Base-by-base conservation (phyloP, 30 jellyfish, hydroid and myxozoan species). In the Haliclystus octoradiatus region DNA sequence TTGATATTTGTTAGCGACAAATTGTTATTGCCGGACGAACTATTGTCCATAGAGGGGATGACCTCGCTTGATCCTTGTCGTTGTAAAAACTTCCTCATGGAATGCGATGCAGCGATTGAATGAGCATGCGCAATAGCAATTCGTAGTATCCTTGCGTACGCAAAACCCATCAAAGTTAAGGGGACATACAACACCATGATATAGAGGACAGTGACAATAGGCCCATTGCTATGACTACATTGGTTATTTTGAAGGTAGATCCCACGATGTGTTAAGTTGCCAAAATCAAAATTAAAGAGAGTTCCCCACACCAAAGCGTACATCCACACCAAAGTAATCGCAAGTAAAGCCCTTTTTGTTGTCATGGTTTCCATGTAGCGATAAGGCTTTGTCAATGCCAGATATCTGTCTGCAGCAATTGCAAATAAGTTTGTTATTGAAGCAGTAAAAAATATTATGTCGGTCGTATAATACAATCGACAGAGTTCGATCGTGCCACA, bases 381-480 rank as follows among this genome's bases (percentile, higher is more conserved):
- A 46, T 80, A 88, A 1, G 97, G 97, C n/a, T 51, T 63, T 1
- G 82, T 30, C 28, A 80, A 63, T 0, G 95, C 93, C 34, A 88
- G 23, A 53, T 64, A 81, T 22, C 97, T 77, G 68, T 88, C 97
- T 3, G 79, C 72, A 14, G 94, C 93, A 1, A 88, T 80, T 25
- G 86, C 95, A 25, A 79, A 68, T 35, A 88, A 51, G 34, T 75
- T 80, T 33, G 94, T 69, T 12, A 88, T 88, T 4, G 93, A 53
- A 30, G 97, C 84, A 31, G 79, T 35, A 33, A 80, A 74, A 19
- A 81, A 64, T 22, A 75, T 31, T 26, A 75, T 81, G 51, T 88
- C 97, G 3, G 52, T 63, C 19, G 76, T 75, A 32, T 34, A 76
- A 50, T 82, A 82, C 64, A 81, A 34, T 3, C 72, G 72, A 40